Percentiles rank a stretch among this genome's conserved stretches.
phyloP scores from a whole-genome alignment of 2,797 vertebrate genomes.

The Callimico goeldii region DNA sequence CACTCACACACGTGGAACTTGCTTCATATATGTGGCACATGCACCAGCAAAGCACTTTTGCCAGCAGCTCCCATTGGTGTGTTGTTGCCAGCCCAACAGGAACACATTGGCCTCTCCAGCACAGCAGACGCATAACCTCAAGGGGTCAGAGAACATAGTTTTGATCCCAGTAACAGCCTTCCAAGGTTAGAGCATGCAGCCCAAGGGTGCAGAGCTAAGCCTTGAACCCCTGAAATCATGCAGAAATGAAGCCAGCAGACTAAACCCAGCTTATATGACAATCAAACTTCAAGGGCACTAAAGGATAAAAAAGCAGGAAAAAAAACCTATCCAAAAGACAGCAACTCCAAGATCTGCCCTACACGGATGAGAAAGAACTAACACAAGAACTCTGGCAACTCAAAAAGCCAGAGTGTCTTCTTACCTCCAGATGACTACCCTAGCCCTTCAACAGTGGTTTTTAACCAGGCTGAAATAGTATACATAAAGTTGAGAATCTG shows the following conservation, averaged over 20 bases:
- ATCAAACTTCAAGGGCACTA: neutral
- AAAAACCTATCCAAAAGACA: neutral
- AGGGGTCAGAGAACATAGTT: neutral
- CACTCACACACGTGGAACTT: neutral
- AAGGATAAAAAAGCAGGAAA: neutral
- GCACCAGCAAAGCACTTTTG: neutral
- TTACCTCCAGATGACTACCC: neutral
- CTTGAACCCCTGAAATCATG: neutral
- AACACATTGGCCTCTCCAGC: neutral
- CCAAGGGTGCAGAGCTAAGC: neutral
- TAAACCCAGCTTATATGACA: neutral
- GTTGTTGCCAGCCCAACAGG: neutral
- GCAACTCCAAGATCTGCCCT: neutral
- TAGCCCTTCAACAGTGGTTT: neutral
- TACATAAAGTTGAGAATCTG: neutral
- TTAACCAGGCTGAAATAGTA: neutral
- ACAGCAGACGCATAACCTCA: neutral
- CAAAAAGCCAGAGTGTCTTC: neutral
- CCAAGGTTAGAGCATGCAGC: neutral
- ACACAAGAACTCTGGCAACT: neutral
- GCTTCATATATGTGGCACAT: neutral
- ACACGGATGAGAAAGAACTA: neutral
- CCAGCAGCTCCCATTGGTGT: neutral
- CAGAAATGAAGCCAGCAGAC: neutral
- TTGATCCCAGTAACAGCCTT: neutral